Evolutionary conservation across 1,140 invertebrate genomes (phyloP).

Genomic region (Holotrichia oblita): DNA sequence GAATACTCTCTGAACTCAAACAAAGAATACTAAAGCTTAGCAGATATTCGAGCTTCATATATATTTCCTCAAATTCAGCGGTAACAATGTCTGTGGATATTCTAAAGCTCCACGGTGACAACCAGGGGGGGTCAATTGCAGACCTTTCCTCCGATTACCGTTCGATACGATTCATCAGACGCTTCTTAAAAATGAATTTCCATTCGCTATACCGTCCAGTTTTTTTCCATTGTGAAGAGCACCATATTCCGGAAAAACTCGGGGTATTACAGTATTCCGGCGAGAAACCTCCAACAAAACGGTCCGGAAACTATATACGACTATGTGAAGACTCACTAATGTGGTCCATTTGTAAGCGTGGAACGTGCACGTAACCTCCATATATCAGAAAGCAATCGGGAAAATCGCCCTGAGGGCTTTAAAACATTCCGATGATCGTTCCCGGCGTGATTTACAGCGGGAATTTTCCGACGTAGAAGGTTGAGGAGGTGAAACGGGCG

Average conservation of each 20-base stretch:
- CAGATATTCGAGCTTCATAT: too few relatives aligned
- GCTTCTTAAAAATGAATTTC: conserved; percentile 17
- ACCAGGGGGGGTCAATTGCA: conserved; percentile 8
- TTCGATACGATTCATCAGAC: not conserved
- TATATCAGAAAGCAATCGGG: conserved; percentile 60
- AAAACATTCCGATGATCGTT: conserved; percentile 59
- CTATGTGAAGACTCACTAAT: conserved; percentile 50
- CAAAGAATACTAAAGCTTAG: too few relatives aligned
- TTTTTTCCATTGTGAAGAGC: not conserved
- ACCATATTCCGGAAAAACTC: not conserved
- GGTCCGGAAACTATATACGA: not conserved
- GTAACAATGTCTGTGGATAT: too few relatives aligned
- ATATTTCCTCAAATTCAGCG: too few relatives aligned
- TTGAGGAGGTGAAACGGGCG: not conserved
- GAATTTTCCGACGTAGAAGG: conserved; percentile 42
- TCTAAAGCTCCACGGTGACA: too few relatives aligned
- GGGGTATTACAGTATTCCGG: not conserved
- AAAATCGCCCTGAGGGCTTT: conserved; percentile 57
- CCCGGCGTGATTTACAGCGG: conserved; percentile 56
- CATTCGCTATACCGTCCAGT: not conserved
- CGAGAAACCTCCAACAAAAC: not conserved
- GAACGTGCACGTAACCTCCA: conserved; percentile 56
- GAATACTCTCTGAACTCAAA: too few relatives aligned
- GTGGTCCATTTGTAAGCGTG: conserved; percentile 58
- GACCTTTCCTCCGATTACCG: not conserved